phyloP scores from a whole-genome alignment of 1,140 invertebrate species.

The Watersipora subatra region DNA sequence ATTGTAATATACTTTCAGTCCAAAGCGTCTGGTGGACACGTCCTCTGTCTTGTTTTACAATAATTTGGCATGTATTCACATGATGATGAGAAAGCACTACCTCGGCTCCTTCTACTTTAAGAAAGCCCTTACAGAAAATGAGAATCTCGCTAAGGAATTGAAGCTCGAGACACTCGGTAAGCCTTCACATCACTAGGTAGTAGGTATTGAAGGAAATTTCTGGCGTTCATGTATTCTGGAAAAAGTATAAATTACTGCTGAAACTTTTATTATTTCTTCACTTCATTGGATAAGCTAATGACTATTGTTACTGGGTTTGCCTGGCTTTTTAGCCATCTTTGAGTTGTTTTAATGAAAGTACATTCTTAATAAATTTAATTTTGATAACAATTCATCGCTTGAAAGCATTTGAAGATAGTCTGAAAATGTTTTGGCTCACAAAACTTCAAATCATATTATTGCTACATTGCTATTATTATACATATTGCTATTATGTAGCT shows the following conservation, averaged over 20 bases:
- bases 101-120: constrained; percentile 71
- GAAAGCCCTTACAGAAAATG: constrained; percentile 67
- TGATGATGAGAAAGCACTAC: constrained; percentile 70
- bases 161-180: not conserved
- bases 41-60: constrained; percentile 63
- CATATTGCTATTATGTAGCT: no score
- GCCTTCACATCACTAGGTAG: no score
- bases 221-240: no score
- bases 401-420: no score
- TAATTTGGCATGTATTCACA: constrained; percentile 74
- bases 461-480: no score
- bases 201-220: not conserved
- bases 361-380: no score
- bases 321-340: not conserved
- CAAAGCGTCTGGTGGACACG: constrained; percentile 22
- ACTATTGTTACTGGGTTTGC: not conserved
- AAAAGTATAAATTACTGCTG: no score
- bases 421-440: no score
- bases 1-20: constrained; percentile 7
- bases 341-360: no score
- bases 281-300: not conserved
- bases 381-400: no score
- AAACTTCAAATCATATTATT: no score
- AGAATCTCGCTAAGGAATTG: constrained; percentile 45
- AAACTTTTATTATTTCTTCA: not conserved